phyloP scores from a whole-genome alignment of 2,888 invertebrate genomes.

The Maniola hyperantus region DNA sequence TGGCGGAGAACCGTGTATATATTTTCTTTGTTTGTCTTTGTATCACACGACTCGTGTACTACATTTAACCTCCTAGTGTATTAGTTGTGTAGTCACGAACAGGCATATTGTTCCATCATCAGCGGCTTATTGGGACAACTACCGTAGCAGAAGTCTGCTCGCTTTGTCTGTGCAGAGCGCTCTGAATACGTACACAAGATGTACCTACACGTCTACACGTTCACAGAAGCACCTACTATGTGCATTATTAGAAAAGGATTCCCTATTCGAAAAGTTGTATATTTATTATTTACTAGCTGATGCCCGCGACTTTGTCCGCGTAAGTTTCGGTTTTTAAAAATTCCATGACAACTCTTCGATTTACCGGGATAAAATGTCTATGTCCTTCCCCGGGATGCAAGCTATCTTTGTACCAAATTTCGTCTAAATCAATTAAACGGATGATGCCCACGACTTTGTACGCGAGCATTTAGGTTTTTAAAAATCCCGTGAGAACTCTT shows the following conservation, averaged over 20 bases:
- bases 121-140: conserved; percentile 51
- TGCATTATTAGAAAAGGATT: background rate
- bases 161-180: conserved; percentile 50
- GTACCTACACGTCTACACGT: conserved; percentile 17
- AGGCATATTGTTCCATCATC: conserved; percentile 32
- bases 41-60: background rate
- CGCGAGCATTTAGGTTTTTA: no score
- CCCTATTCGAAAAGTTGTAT: background rate
- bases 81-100: conserved; percentile 41
- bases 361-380: no score
- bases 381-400: no score
- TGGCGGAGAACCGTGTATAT: no score
- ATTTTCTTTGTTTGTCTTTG: background rate
- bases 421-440: no score
- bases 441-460: no score
- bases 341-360: no score
- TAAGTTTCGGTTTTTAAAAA: no score
- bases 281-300: no score
- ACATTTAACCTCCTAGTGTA: conserved; percentile 3
- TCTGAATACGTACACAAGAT: conserved; percentile 22
- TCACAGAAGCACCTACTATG: conserved; percentile 24
- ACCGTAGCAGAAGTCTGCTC: conserved; percentile 68
- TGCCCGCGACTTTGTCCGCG: no score
- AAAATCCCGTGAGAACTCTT: no score
- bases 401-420: no score